Evolutionary conservation across 2,888 invertebrate genomes (phyloP).

Genomic region (Ommatoiulus sabulosus): DNA sequence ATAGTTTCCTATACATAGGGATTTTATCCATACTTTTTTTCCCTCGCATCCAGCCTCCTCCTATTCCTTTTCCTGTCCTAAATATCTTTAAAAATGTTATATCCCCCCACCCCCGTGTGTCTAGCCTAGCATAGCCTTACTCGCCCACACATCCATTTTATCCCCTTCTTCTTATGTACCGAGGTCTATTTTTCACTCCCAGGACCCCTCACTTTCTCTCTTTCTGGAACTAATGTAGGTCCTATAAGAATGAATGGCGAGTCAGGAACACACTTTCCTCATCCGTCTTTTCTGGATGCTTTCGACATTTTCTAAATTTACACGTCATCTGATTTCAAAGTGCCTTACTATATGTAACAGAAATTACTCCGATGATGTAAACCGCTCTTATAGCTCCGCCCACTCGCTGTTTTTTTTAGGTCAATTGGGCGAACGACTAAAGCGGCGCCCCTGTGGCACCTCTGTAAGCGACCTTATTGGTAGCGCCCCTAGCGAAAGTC

Average conservation of each 20-base stretch:
- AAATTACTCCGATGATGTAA: constrained; percentile 6
- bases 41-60: background rate
- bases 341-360: background rate
- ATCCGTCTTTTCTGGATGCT: constrained; percentile 39
- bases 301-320: constrained; percentile 46
- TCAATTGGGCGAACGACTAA: background rate
- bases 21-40: background rate
- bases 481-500: too few species aligned
- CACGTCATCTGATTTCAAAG: constrained; percentile 39
- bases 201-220: constrained; percentile 28
- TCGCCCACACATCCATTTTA: constrained; percentile 39
- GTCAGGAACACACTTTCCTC: constrained; percentile 47
- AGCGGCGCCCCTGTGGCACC: background rate
- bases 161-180: constrained; percentile 32
- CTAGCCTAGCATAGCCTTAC: constrained; percentile 20
- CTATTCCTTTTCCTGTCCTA: constrained; percentile 33
- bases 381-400: background rate
- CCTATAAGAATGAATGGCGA: constrained; percentile 25
- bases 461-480: background rate
- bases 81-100: constrained; percentile 42
- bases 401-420: background rate
- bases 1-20: constrained; percentile 39
- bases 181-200: constrained; percentile 25
- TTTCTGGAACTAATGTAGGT: constrained; percentile 38
- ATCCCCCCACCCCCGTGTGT: background rate